phyloP scores from a whole-genome alignment of 2,888 invertebrate genomes.

The Cephalotes varians region DNA sequence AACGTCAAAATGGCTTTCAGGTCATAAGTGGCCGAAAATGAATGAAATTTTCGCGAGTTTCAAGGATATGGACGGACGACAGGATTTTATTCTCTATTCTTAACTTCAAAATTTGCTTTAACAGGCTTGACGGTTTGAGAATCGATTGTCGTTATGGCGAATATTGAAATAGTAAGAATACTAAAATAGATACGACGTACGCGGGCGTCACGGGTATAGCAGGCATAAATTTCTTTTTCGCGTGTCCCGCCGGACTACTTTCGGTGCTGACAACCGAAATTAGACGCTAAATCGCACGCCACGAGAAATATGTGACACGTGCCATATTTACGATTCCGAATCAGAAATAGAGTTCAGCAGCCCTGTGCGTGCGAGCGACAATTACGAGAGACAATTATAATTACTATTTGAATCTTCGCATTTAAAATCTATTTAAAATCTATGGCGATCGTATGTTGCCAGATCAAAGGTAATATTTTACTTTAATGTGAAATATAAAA shows the following conservation, averaged over 20 bases:
- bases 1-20: neutral
- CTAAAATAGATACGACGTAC: neutral
- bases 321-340: conserved; percentile 32
- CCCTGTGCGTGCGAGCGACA: conserved; percentile 1
- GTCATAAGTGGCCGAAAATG: neutral
- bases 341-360: conserved; percentile 42
- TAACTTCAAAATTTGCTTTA: neutral
- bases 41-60: neutral
- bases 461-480: neutral
- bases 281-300: conserved; percentile 47
- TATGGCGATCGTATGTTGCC: neutral
- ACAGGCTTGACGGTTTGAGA: neutral
- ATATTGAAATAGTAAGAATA: neutral
- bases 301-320: conserved; percentile 43
- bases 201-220: neutral
- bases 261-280: conserved; percentile 49
- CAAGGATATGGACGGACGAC: neutral
- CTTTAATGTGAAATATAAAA: neutral
- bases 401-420: conserved; percentile 14
- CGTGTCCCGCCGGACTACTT: neutral
- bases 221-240: conserved; percentile 47
- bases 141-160: neutral
- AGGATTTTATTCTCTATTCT: neutral
- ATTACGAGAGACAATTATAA: conserved; percentile 24
- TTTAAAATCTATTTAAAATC: neutral